Conservation (phyloP, 2,888 invertebrate species). For the Xestia rhomboidea region DNA sequence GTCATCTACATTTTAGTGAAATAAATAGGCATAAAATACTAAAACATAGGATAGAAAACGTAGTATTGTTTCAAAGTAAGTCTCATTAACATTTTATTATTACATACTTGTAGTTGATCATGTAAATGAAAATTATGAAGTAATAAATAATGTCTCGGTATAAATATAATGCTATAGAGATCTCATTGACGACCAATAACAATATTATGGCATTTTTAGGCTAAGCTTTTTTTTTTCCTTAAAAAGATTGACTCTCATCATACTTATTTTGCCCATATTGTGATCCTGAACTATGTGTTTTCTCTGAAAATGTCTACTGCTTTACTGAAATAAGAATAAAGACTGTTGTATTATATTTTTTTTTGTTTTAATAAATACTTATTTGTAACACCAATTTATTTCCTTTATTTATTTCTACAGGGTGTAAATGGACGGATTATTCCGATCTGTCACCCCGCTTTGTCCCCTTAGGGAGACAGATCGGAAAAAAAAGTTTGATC, state of each 20-base stretch:
- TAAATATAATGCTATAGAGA: conserved; percentile 88
- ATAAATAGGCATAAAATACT: conserved; percentile 78
- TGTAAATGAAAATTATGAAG: conserved; percentile 82
- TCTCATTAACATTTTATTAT: conserved; percentile 83
- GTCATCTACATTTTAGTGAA: conserved; percentile 77
- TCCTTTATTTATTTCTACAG: too few species aligned
- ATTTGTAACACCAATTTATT: conserved; percentile 79
- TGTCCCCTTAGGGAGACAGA: too few species aligned
- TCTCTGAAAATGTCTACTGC: conserved; percentile 84
- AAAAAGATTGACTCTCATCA: conserved; percentile 70
- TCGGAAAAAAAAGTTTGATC: too few species aligned
- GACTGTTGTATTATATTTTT: conserved; percentile 90
- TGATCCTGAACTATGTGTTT: conserved; percentile 82
- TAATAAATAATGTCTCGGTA: conserved; percentile 83
- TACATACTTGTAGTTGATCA: conserved; percentile 82
- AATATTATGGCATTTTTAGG: conserved; percentile 89
- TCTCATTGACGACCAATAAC: conserved; percentile 91
- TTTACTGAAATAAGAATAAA: conserved; percentile 90
- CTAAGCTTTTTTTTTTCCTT: conserved; percentile 84
- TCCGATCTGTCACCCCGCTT: too few species aligned
- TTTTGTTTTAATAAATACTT: conserved; percentile 86
- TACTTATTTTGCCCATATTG: conserved; percentile 82
- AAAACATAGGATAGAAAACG: conserved; percentile 82
- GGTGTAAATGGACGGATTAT: too few species aligned
- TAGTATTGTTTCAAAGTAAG: conserved; percentile 85